phyloP scores from a whole-genome alignment of 2,888 invertebrate species.

The Crepidodera aurea region DNA sequence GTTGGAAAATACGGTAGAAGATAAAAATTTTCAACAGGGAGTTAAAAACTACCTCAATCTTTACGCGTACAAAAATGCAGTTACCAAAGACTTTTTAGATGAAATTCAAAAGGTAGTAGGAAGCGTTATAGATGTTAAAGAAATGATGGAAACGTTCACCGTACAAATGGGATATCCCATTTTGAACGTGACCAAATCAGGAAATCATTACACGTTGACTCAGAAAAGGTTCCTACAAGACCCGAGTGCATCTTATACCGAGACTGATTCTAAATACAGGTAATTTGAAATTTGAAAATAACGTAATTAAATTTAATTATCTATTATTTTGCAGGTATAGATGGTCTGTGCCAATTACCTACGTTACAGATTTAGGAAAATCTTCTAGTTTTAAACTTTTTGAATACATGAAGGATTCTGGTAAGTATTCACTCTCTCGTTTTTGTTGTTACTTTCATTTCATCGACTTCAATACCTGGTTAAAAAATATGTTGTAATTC shows the following conservation, averaged over 20 bases:
- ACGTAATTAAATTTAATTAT: too few relatives aligned
- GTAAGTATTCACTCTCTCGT: too few relatives aligned
- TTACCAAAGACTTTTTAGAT: constrained; percentile 79
- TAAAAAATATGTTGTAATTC: too few relatives aligned
- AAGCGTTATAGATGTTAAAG: constrained; percentile 49
- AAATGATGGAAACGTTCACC: constrained; percentile 87
- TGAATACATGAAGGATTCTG: constrained; percentile 36
- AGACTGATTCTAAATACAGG: constrained; percentile 62
- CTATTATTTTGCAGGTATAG: constrained; percentile 76
- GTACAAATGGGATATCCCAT: constrained; percentile 89
- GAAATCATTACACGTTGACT: constrained; percentile 67
- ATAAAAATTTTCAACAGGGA: constrained; percentile 74
- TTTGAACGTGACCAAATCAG: constrained; percentile 65
- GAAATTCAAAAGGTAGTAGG: constrained; percentile 69
- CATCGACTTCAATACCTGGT: too few relatives aligned
- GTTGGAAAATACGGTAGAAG: constrained; percentile 83
- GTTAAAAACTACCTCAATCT: constrained; percentile 78
- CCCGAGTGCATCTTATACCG: constrained; percentile 66
- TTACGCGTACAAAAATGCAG: constrained; percentile 77
- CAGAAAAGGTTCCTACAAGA: constrained; percentile 82
- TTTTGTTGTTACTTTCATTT: too few relatives aligned
- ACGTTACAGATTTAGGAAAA: constrained; percentile 65
- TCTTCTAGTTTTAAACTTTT: constrained; percentile 39
- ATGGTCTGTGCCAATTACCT: constrained; percentile 88
- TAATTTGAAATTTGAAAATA: constrained; percentile 45